Evolutionary conservation across 2,888 invertebrate species (phyloP).

Genomic region (Tiphia femorata): DNA sequence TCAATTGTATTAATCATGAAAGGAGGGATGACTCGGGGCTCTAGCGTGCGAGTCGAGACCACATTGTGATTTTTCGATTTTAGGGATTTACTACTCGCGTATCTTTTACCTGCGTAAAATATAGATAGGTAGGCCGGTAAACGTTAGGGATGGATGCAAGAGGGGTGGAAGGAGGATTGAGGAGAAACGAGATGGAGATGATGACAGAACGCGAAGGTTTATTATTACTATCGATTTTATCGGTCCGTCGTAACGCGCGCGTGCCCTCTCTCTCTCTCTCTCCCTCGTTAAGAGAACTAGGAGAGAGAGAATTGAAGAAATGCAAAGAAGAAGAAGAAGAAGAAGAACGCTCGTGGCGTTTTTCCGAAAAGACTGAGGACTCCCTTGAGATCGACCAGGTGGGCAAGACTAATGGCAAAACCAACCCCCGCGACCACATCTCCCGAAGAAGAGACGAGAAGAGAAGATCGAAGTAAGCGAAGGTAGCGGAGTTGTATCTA

Average conservation of each 20-base stretch:
- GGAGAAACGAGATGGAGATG: not conserved
- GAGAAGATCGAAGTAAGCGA: conserved; percentile 2
- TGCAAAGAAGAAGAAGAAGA: conserved; percentile 8
- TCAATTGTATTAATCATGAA: conserved; percentile 19
- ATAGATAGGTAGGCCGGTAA: conserved; percentile 8
- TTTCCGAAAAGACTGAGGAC: conserved; percentile 8
- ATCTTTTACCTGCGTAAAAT: conserved; percentile 22
- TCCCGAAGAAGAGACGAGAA: conserved; percentile 14
- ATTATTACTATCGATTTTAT: conserved; percentile 3
- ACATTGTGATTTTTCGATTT: conserved; percentile 57
- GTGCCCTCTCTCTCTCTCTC: conserved; percentile 33
- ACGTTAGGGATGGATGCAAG: conserved; percentile 6
- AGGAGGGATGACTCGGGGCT: too few relatives aligned
- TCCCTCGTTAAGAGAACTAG: conserved; percentile 10
- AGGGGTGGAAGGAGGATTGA: not conserved
- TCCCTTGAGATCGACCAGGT: conserved; percentile 2
- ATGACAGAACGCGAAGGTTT: not conserved
- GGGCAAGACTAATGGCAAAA: not conserved
- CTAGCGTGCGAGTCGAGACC: conserved; percentile 38
- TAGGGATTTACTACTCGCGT: conserved; percentile 38
- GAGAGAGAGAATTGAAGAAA: conserved; percentile 14
- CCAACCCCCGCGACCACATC: too few relatives aligned
- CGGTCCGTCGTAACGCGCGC: not conserved
- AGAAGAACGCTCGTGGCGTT: conserved; percentile 2
- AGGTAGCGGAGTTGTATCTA: conserved; percentile 59